Evolutionary conservation across 2,113 vertebrate species (phyloP).

Genomic region (Anas platyrhynchos): DNA sequence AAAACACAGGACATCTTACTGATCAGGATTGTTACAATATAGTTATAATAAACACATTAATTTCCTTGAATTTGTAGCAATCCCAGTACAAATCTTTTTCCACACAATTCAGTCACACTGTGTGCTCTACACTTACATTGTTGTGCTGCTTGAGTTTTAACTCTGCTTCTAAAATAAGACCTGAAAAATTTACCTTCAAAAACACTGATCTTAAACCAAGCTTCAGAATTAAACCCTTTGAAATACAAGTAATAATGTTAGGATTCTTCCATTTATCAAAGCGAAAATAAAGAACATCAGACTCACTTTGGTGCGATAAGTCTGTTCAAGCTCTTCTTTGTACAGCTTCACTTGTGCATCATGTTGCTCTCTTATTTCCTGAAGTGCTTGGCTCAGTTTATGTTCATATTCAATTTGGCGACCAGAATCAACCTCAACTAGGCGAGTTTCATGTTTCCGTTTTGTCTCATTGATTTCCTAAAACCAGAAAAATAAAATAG

Average conservation of each 20-base stretch:
- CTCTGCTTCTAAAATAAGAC: not conserved
- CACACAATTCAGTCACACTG: accelerated
- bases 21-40: not conserved
- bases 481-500: not conserved
- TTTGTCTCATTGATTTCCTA: slow-evolving; percentile 89
- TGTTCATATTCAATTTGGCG: slow-evolving; percentile 84
- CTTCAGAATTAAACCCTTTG: not conserved
- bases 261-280: not conserved
- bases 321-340: slow-evolving; percentile 85
- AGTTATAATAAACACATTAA: not conserved
- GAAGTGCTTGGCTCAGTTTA: slow-evolving; percentile 84
- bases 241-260: not conserved
- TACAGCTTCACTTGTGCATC: slow-evolving; percentile 85
- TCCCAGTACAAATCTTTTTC: not conserved
- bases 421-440: slow-evolving; percentile 87
- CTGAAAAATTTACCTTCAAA: not conserved
- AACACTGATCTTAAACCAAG: not conserved
- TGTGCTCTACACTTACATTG: not conserved
- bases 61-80: not conserved
- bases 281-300: not conserved
- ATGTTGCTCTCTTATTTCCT: slow-evolving; percentile 86
- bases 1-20: not conserved
- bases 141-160: not conserved
- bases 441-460: slow-evolving; percentile 78
- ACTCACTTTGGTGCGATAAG: slow-evolving; percentile 83